Percentiles rank a stretch among this genome's conserved stretches.
phyloP scores from a whole-genome alignment of 2,113 vertebrate species.

The Rissa tridactyla region DNA sequence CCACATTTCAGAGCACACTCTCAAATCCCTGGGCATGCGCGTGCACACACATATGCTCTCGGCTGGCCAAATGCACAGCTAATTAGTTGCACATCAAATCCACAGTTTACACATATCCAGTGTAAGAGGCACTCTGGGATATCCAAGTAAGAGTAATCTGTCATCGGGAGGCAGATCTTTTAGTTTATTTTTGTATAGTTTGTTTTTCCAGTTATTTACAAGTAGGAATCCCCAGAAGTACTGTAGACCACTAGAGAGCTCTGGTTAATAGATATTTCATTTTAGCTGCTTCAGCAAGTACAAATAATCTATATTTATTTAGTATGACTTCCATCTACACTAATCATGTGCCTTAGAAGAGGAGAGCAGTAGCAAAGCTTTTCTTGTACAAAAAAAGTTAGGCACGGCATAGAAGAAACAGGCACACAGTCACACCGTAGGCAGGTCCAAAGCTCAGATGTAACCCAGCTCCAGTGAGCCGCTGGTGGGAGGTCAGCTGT shows the following conservation, averaged over 20 bases:
- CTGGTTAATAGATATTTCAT: background rate
- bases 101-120: background rate
- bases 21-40: background rate
- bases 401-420: background rate
- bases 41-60: background rate
- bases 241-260: background rate
- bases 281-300: background rate
- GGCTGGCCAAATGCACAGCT: background rate
- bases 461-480: background rate
- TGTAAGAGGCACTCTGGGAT: background rate
- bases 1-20: slow-evolving; percentile 12
- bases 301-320: background rate
- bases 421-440: background rate
- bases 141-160: background rate
- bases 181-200: background rate
- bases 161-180: background rate
- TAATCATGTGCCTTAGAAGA: background rate
- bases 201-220: slow-evolving; percentile 36
- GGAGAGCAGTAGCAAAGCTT: background rate
- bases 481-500: background rate
- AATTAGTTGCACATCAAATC: background rate
- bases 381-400: background rate
- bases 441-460: background rate
- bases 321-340: background rate
- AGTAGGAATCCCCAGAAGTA: background rate